Conservation (phyloP, 2,797 vertebrate species). For the Cossypha niveicapilla region DNA sequence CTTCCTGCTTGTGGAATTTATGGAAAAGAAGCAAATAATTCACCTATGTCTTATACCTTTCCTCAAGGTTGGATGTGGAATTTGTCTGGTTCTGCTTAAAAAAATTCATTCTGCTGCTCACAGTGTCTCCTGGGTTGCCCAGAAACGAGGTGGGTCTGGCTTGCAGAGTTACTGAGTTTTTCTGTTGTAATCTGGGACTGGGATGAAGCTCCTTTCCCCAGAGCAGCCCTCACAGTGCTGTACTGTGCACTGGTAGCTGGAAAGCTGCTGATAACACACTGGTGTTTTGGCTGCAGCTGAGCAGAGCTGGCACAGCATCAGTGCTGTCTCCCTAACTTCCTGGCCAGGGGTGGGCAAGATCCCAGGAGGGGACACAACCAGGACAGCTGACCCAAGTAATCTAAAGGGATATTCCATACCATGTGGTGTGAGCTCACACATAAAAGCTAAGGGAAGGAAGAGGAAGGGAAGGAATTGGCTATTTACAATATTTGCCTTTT, state of each 20-base stretch:
- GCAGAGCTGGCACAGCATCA: not conserved
- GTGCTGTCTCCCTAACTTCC: accelerated
- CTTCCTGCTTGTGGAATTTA: not conserved
- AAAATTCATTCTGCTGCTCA: not conserved
- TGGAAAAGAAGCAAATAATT: not conserved
- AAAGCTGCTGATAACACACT: not conserved
- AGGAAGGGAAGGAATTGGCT: not conserved
- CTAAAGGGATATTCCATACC: not conserved
- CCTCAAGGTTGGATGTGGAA: not conserved
- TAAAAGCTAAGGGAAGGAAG: not conserved
- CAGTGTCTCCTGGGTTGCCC: not conserved
- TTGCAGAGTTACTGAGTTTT: not conserved
- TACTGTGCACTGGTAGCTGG: not conserved
- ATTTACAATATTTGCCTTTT: not conserved
- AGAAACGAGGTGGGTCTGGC: not conserved
- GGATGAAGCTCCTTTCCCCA: not conserved
- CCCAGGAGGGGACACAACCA: not conserved
- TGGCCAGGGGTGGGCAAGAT: not conserved
- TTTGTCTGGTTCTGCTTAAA: not conserved
- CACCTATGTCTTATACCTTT: not conserved
- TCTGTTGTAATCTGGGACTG: not conserved
- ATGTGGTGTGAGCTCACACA: not conserved
- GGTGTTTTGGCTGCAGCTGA: not conserved
- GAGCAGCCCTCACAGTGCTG: not conserved
- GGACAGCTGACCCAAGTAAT: not conserved